Base-by-base conservation (phyloP, 2,113 vertebrate species). In the Tauraco erythrolophus region DNA sequence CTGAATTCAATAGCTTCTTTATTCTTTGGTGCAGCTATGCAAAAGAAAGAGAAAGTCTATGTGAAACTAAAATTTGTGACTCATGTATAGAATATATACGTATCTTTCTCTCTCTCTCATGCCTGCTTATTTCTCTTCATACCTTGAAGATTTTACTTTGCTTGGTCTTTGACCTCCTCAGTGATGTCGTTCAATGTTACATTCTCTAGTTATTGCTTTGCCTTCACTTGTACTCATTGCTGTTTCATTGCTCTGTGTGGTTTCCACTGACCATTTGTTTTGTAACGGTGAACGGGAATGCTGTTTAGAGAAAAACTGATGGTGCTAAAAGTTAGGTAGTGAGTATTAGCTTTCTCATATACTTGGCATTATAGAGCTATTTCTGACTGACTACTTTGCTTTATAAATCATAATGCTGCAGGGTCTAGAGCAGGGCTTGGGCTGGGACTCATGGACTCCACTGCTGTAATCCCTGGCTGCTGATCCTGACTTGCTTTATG, bases 211-310 rank as follows among this genome's bases (percentile, higher is more conserved):
- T 96, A 96, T 85, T 95, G 71, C 76, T 94, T 91, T 92, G 74
- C 86, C 39, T 95, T 93, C 48, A 28, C 89, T 77, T 95, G 64
- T 45, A 62, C 41, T 93, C 83, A 91, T 84, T 92, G 95, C 85
- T 72, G 25, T 96, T 97, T 96, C 95, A 94, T 83, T 93, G 87
- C 82, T 83, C 82, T 65, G 50, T 33, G 65, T 75, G 77, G 54
- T 84, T 97, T 95, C 72, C 56, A 78, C 56, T 71, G 78, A 53
- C 86, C 91, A 92, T 96, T 96, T 95, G 70, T 92, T 97, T 95
- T 92, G 86, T 85, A 95, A 76, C 45, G 69, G 65, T 88, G 95
- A 88, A 88, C 6, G 2, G 74, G 57, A 97, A 96, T 77, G 77
- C 33, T 95, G 89, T 95, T 95, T 46, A 69, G 41, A 87, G 77